phyloP scores from a whole-genome alignment of 2,113 vertebrate genomes.

The Tyrannus savana region DNA sequence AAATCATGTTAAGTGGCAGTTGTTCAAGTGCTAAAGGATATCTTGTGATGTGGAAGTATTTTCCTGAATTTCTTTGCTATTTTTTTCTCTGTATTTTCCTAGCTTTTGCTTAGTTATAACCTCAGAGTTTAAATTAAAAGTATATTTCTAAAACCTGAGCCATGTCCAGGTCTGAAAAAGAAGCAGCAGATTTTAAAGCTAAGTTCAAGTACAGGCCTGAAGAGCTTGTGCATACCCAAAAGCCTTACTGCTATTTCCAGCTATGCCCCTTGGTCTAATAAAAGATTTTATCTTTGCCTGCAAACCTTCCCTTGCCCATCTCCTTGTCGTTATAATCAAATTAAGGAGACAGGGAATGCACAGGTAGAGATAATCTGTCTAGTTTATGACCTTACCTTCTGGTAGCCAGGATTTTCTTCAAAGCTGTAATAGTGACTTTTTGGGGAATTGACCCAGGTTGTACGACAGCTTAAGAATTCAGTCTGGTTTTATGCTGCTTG shows the following conservation, averaged over 20 bases:
- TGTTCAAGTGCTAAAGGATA: background rate
- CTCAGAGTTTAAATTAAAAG: background rate
- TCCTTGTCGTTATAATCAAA: background rate
- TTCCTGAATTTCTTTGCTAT: background rate
- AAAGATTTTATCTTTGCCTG: background rate
- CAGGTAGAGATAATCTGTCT: background rate
- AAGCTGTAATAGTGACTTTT: background rate
- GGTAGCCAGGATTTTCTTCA: background rate
- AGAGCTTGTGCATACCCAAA: background rate
- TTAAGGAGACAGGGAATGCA: background rate
- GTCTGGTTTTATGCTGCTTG: background rate
- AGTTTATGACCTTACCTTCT: background rate
- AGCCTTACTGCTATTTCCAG: background rate
- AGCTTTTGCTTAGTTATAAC: background rate
- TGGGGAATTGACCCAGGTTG: background rate
- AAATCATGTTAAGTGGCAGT: background rate
- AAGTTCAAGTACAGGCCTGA: background rate
- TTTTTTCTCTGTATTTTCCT: background rate
- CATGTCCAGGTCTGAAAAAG: background rate
- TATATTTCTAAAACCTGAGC: background rate
- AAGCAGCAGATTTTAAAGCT: background rate
- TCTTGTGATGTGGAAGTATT: background rate
- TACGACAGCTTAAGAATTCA: background rate
- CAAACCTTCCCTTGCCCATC: background rate
- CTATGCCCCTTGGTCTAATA: background rate